A percentile compares a stretch with the other conserved stretches of the same genome.
These are phyloP conservation scores for Parthenolecanium corni DNA, from an alignment of 2,888 invertebrate species.

Conservation along the genomic window DNA sequence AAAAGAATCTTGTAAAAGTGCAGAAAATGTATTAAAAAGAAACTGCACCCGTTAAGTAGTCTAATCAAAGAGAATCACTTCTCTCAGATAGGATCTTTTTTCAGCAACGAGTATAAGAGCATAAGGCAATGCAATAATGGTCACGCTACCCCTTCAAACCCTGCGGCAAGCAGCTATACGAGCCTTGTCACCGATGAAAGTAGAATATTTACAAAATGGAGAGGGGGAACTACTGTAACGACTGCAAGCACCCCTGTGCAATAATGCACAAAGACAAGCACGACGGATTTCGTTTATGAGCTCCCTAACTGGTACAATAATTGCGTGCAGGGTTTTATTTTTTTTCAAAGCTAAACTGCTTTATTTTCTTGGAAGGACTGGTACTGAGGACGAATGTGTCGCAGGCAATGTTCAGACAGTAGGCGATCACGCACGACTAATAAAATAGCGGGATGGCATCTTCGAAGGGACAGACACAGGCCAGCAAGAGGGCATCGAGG, in stretches of 20 bases:
- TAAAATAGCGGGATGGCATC: not conserved
- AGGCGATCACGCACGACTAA: not conserved
- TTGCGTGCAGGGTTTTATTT: slow-evolving; percentile 19
- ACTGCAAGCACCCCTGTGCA: not conserved
- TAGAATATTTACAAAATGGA: not conserved
- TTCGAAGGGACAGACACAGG: too few relatives aligned
- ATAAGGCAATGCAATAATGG: not conserved
- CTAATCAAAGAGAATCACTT: slow-evolving; percentile 23
- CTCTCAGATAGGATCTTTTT: not conserved
- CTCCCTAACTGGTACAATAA: slow-evolving; percentile 22
- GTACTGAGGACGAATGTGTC: not conserved
- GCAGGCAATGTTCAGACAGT: not conserved
- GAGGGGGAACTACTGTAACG: not conserved
- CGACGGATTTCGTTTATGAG: slow-evolving; percentile 20
- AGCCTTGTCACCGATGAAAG: not conserved
- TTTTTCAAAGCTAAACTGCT: too few relatives aligned
- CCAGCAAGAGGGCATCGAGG: not conserved
- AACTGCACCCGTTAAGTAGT: slow-evolving; percentile 2
- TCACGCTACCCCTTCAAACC: not conserved
- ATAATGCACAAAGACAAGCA: slow-evolving; percentile 7
- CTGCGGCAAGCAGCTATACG: not conserved
- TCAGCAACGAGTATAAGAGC: not conserved
- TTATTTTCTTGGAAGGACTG: not conserved
- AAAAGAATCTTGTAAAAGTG: not conserved
- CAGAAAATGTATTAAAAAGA: not conserved